Base-by-base conservation (phyloP, 2,888 invertebrate genomes). In the Coecobrya sp. region DNA sequence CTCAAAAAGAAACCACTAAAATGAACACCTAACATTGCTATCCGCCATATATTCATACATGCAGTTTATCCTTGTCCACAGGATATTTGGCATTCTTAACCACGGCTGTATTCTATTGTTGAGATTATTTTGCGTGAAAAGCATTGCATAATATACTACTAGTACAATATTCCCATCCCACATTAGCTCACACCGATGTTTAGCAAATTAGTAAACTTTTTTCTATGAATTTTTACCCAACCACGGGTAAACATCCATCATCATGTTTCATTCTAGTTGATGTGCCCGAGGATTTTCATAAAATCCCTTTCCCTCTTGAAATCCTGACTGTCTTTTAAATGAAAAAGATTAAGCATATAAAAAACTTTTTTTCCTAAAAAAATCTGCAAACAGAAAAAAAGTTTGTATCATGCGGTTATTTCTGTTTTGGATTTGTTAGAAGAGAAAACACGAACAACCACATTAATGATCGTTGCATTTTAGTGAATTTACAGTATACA, bases 161-260 rank as follows among this genome's bases (percentile, higher is more conserved):
- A 36, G 7, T 36, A 36, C 36, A 36, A 36, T 2, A 7, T 36
- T 36, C 36, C 36, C 36, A 36, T 36, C 3, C 7, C 7, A 36
- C 7, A 2, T 36, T n/a, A n/a, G n/a, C 36, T 36, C 36, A 36
- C 68, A 16, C 1, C 22, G 49, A 22, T 25, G 22, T 11, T 25
- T n/a, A 27, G 81, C 27, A 27, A 81, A 52, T 81, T 81, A 27
- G 55, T 55, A 27, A 81, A 55, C 52, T 55, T 81, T 81, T 81
- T 55, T 13, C 3, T 55, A 52, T 52, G 81, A 81, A n/a, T 55
- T 30, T 27, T 81, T 30, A 10, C 1, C 25, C 42, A 84, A 84
- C 84, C 62, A 65, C 62, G 16, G 42, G 45, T 45, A 55, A 84
- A 84, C 84, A 84, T 84, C 84, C 65, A 84, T 84, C 84, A 84